These are phyloP conservation scores for Galagoides demidoff DNA, from an alignment of 2,797 vertebrate genomes.

Conservation along the genomic window DNA sequence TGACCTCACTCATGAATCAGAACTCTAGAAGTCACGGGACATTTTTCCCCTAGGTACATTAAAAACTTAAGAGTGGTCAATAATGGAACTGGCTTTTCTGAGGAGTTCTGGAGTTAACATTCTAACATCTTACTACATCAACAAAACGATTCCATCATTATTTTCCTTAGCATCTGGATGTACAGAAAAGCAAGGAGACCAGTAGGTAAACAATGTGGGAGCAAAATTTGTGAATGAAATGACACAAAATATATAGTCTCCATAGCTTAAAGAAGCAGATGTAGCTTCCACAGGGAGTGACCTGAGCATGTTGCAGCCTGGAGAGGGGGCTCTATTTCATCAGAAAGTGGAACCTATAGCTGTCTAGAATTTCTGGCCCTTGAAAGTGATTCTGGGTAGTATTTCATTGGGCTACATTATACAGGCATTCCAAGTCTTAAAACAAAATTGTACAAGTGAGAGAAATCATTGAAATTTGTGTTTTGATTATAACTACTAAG, in stretches of 20 bases:
- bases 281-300: not conserved
- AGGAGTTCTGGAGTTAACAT: not conserved
- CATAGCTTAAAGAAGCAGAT: not conserved
- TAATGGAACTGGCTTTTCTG: not conserved
- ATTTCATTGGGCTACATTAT: not conserved
- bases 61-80: not conserved
- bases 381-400: not conserved
- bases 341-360: not conserved
- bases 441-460: not conserved
- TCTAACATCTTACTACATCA: not conserved
- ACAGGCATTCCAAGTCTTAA: not conserved
- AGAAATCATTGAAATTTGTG: not conserved
- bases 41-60: not conserved
- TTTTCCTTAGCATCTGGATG: not conserved
- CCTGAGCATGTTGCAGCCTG: not conserved
- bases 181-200: not conserved
- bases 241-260: not conserved
- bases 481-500: not conserved
- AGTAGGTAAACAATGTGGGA: not conserved
- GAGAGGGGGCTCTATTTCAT: not conserved
- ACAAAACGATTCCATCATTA: not conserved
- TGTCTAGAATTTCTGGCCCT: not conserved
- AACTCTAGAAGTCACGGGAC: not conserved
- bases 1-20: not conserved
- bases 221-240: not conserved